Evolutionary conservation across 2,797 vertebrate genomes (phyloP).

Genomic region (Podarcis siculus): DNA sequence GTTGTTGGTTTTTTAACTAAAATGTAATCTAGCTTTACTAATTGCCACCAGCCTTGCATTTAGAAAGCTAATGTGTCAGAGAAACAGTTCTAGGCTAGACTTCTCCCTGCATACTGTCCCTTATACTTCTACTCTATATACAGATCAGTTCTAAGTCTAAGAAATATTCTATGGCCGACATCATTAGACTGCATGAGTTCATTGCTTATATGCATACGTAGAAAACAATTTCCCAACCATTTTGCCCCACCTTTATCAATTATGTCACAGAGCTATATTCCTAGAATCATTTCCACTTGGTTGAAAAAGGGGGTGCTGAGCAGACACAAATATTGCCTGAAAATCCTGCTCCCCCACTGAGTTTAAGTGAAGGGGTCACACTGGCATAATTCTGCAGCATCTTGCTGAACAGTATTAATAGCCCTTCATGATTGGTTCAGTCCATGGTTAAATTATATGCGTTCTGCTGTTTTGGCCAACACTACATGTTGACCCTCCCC

Average conservation of each 20-base stretch:
- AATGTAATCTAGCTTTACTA: neutral
- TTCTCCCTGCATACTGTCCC: neutral
- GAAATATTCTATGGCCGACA: neutral
- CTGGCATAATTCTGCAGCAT: slow-evolving; percentile 61
- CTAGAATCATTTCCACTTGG: neutral
- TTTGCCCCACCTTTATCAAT: neutral
- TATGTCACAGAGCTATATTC: neutral
- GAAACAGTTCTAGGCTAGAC: neutral
- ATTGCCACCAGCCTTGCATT: neutral
- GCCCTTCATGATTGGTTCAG: slow-evolving; percentile 42
- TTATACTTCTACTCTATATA: neutral
- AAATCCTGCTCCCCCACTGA: slow-evolving; percentile 33
- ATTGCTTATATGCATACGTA: neutral
- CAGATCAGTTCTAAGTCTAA: neutral
- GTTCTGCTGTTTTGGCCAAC: slow-evolving; percentile 65
- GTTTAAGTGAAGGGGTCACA: slow-evolving; percentile 58
- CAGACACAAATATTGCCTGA: neutral
- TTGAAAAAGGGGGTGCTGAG: neutral
- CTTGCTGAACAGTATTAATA: slow-evolving; percentile 55
- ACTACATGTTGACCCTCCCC: slow-evolving; percentile 54
- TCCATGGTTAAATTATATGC: slow-evolving; percentile 55
- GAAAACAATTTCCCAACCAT: neutral
- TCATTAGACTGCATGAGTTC: neutral
- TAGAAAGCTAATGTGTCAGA: neutral
- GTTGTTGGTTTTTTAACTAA: neutral